phyloP scores from a whole-genome alignment of 2,888 invertebrate genomes.

The Drosophila dives region DNA sequence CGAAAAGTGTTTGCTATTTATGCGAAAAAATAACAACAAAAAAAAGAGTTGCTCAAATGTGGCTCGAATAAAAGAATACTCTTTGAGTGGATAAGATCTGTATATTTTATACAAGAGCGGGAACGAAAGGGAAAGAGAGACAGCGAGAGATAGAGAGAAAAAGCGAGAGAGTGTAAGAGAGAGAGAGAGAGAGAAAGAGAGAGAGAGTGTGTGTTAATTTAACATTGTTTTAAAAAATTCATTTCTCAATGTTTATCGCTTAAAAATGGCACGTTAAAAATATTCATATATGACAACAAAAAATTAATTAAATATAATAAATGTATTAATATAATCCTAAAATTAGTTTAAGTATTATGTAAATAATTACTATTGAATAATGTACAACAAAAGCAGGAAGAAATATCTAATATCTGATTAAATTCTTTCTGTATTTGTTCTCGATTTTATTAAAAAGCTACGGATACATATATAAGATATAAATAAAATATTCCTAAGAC shows the following conservation, averaged over 20 bases:
- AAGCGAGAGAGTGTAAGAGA: no score
- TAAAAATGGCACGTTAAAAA: not conserved
- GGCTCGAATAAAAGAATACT: slow-evolving; percentile 12
- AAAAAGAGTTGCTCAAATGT: slow-evolving; percentile 2
- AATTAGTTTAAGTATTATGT: not conserved
- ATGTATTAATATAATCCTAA: not conserved
- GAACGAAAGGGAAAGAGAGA: slow-evolving; percentile 5
- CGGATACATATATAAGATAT: not conserved
- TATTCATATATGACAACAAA: not conserved
- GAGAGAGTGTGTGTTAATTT: not conserved
- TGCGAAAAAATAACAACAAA: slow-evolving; percentile 56
- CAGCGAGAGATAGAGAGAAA: not conserved
- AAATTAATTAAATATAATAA: not conserved
- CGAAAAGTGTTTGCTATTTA: slow-evolving; percentile 76
- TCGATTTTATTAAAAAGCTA: not conserved
- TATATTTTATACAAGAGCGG: slow-evolving; percentile 7
- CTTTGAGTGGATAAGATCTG: not conserved
- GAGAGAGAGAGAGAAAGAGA: no score
- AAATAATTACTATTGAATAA: not conserved
- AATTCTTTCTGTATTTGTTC: not conserved
- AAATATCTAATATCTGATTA: not conserved
- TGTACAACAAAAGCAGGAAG: not conserved
- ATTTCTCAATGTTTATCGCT: not conserved
- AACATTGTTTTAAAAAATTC: not conserved
- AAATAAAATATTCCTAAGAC: not conserved